Base-by-base conservation (phyloP, 2,888 invertebrate genomes). In the Acleris holmiana region DNA sequence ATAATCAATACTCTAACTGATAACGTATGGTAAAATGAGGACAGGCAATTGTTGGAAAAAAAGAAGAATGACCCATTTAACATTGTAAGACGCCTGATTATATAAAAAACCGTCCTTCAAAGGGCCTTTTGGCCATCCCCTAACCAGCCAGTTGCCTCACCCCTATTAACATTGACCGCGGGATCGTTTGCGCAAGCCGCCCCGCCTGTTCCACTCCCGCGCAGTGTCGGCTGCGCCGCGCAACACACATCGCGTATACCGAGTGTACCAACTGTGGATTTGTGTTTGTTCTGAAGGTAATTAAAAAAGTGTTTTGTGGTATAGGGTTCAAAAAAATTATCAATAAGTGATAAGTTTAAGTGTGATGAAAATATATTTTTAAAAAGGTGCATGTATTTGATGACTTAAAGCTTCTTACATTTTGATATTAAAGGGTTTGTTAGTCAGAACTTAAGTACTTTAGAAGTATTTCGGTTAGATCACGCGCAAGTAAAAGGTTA, bases 151-250 rank as follows among this genome's bases (percentile, higher is more conserved):
- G 17, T 44, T 44, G 44, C 55, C 55, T 21, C 23, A 55, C 44
- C 44, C 40, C 55, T 47, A 58, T 59, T 64, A 64, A 64, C 64
- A 64, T 64, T 64, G 64, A 64, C 64, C 64, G 64, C 53, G 51
- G 57, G 57, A 21, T 4, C 35, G 46, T 4, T 64, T 58, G 58
- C 58, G 63, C 63, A 64, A 63, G 40, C 61, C 18, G 8, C 57
- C 46, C 47, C 35, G 40, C 13, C 29, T 7, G 19, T 15, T 10
- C 21, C 6, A 63, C 64, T 64, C 64, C 58, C 15, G 53, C 64
- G 64, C 64, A 64, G 64, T 64, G 47, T 48, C 8, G 53, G 48
- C 53, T 54, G 58, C 64, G 54, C 53, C 58, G 64, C 58, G 47
- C 41, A 41, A 17, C 41, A 53, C 57, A 53, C 53, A 23, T 57